Evolutionary conservation across 1,140 invertebrate species (phyloP).

Genomic region (Drosophila leontia): DNA sequence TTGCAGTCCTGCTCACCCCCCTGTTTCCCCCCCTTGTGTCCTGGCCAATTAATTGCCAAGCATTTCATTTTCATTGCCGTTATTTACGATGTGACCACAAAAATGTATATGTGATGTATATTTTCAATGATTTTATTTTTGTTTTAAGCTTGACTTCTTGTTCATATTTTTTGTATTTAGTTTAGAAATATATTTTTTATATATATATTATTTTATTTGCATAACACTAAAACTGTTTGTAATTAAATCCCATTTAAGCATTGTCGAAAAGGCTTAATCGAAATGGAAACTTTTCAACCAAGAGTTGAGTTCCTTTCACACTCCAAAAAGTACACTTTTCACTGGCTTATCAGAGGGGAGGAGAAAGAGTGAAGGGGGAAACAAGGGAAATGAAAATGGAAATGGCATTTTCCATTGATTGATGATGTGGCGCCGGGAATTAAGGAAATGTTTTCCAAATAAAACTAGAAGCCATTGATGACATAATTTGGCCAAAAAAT

Average conservation of each 20-base stretch:
- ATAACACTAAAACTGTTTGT: slow-evolving; percentile 24
- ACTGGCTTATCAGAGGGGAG: not conserved
- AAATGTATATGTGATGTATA: slow-evolving; percentile 39
- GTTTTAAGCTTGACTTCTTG: not conserved
- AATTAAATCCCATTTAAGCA: slow-evolving; percentile 44
- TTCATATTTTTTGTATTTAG: slow-evolving; percentile 33
- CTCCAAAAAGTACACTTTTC: slow-evolving; percentile 8
- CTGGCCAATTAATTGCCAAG: slow-evolving; percentile 70
- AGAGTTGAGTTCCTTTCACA: slow-evolving; percentile 11
- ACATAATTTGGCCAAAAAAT: not conserved
- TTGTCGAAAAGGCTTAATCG: slow-evolving; percentile 27
- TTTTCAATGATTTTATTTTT: slow-evolving; percentile 43
- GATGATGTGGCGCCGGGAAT: slow-evolving; percentile 49
- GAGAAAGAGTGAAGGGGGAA: too few species aligned
- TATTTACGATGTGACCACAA: slow-evolving; percentile 76
- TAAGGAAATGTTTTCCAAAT: slow-evolving; percentile 10
- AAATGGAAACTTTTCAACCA: slow-evolving; percentile 6
- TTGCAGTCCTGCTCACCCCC: slow-evolving; percentile 40
- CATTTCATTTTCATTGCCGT: slow-evolving; percentile 74
- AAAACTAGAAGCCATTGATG: slow-evolving; percentile 6
- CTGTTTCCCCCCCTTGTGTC: slow-evolving; percentile 22
- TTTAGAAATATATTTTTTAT: not conserved
- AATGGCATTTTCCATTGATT: slow-evolving; percentile 62
- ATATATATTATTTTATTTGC: slow-evolving; percentile 18
- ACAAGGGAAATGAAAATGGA: not conserved